Evolutionary conservation across 2,113 vertebrate genomes (phyloP).

Genomic region (Sebastes fasciatus): DNA sequence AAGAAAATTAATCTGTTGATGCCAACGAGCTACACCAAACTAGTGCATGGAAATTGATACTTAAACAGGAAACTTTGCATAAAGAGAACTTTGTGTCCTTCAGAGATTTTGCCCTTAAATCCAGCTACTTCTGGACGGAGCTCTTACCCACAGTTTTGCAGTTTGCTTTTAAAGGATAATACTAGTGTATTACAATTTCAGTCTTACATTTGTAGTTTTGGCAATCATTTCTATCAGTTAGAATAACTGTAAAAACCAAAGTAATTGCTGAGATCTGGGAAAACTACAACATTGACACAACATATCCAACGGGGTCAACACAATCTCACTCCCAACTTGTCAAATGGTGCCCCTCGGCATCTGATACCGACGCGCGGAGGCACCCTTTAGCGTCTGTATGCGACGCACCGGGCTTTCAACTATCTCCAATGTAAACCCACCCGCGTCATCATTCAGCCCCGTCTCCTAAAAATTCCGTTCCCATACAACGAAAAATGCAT

Average conservation of each 20-base stretch:
- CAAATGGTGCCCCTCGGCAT: too few relatives aligned
- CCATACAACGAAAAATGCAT: too few relatives aligned
- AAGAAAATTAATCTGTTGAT: neutral
- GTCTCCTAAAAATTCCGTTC: too few relatives aligned
- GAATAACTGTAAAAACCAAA: neutral
- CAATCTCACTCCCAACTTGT: too few relatives aligned
- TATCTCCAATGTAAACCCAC: too few relatives aligned
- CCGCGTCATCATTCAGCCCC: too few relatives aligned
- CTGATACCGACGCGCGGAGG: too few relatives aligned
- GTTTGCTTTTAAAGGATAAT: neutral
- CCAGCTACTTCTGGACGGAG: neutral
- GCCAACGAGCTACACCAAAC: conserved; percentile 1
- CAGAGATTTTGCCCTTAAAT: neutral
- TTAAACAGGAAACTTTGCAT: neutral
- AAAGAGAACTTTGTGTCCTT: neutral
- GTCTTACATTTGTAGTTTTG: too few relatives aligned
- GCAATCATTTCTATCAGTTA: neutral
- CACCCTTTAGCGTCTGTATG: too few relatives aligned
- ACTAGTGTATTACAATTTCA: neutral
- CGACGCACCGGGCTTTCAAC: too few relatives aligned
- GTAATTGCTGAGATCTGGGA: neutral
- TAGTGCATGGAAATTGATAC: neutral
- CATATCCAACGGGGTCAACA: too few relatives aligned
- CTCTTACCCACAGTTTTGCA: neutral
- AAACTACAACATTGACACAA: neutral